Evolutionary conservation across 2,113 vertebrate genomes (phyloP).

Genomic region (Pollimyrus isidori): DNA sequence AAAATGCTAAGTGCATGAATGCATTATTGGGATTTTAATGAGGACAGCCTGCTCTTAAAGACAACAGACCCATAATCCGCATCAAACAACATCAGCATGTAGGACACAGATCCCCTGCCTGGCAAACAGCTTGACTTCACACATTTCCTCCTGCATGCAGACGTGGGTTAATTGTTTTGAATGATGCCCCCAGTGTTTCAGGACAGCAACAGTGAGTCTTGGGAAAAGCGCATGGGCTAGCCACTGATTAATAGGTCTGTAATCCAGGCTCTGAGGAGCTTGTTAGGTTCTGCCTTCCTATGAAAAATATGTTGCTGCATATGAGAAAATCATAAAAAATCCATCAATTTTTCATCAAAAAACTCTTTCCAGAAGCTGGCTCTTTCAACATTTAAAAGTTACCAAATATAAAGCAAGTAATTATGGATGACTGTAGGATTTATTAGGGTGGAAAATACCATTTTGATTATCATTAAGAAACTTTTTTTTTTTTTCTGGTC

Average conservation of each 20-base stretch:
- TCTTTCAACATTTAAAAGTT: constrained; percentile 5
- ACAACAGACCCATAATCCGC: background rate
- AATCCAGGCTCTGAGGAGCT: constrained; percentile 17
- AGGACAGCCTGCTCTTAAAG: background rate
- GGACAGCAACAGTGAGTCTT: background rate
- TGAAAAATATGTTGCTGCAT: constrained; percentile 13
- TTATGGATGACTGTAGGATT: constrained; percentile 19
- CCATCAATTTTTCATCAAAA: constrained; percentile 13
- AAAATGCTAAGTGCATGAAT: background rate
- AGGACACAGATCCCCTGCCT: background rate
- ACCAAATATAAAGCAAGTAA: constrained; percentile 22
- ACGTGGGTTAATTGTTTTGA: constrained; percentile 13
- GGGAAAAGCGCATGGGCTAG: background rate
- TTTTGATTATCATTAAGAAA: constrained; percentile 24
- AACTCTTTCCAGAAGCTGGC: background rate
- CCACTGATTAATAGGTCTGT: constrained; percentile 16
- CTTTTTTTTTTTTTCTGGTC: constrained; percentile 9
- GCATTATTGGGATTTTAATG: background rate
- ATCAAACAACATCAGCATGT: background rate
- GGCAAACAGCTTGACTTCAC: background rate
- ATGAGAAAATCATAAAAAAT: constrained; percentile 6
- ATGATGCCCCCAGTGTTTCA: background rate
- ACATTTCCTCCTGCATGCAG: background rate
- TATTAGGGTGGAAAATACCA: constrained; percentile 14
- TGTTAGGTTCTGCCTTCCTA: constrained; percentile 8